Percentiles rank a stretch among this genome's conserved stretches.
Evolutionary conservation across 1,140 invertebrate genomes (phyloP).

Genomic region (Pogonomyrmex barbatus): DNA sequence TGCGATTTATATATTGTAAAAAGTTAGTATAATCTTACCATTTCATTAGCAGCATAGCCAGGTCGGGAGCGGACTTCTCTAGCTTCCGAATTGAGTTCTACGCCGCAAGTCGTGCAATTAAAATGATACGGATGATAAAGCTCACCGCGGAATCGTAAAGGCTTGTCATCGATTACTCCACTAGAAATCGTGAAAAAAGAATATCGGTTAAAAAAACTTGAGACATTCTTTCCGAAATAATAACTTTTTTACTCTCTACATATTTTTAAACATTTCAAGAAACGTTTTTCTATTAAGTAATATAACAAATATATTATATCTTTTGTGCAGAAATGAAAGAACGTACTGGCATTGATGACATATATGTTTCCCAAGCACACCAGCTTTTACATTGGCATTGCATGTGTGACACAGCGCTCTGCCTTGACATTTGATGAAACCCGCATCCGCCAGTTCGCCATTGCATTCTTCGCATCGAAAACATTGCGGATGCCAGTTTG

Average conservation of each 20-base stretch:
- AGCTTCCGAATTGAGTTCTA: slow-evolving; percentile 95
- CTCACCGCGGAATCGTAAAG: slow-evolving; percentile 97
- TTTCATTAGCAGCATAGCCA: slow-evolving; percentile 96
- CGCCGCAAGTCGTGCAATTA: slow-evolving; percentile 96
- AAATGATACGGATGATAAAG: slow-evolving; percentile 99
- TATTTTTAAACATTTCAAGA: neutral
- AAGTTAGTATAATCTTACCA: slow-evolving; percentile 86
- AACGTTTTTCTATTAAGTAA: neutral
- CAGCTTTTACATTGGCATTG: slow-evolving; percentile 97
- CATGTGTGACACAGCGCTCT: slow-evolving; percentile 98
- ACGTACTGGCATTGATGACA: slow-evolving; percentile 99
- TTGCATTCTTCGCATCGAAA: slow-evolving; percentile 98
- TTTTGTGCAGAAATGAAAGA: slow-evolving; percentile 35
- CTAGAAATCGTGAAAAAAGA: slow-evolving; percentile 84
- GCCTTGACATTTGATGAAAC: slow-evolving; percentile 97
- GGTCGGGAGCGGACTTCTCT: slow-evolving; percentile 96
- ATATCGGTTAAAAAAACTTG: neutral
- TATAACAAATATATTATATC: neutral
- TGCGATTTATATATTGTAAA: slow-evolving; percentile 8
- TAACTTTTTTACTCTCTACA: neutral
- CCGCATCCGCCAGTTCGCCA: slow-evolving; percentile 96
- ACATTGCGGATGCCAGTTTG: slow-evolving; percentile 99
- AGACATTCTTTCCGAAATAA: neutral
- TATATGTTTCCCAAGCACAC: slow-evolving; percentile 97
- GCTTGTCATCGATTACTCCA: slow-evolving; percentile 98